Percentiles rank a stretch among this genome's conserved stretches.
Conservation (phyloP, 2,797 vertebrate species). For the Calcarius lapponicus region DNA sequence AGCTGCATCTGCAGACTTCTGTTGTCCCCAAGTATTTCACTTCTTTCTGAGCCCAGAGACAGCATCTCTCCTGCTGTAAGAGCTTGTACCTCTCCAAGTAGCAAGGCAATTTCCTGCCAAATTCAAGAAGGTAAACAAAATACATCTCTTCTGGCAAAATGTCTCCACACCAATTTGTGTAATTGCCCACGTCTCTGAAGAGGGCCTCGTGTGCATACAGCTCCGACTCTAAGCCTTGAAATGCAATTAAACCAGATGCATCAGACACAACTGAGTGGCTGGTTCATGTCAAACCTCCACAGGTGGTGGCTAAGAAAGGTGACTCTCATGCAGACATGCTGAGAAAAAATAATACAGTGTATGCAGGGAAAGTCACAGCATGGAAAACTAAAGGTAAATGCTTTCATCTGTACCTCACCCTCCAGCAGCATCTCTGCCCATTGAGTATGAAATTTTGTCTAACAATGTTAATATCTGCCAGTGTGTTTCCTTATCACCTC, state of each 20-base stretch:
- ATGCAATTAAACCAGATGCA: conserved; percentile 64
- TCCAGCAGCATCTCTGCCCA: not conserved
- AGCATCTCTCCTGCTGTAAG: not conserved
- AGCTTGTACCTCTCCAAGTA: not conserved
- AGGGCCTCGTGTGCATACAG: conserved; percentile 64
- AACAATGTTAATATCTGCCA: not conserved
- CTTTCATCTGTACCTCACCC: not conserved
- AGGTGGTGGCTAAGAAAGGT: not conserved
- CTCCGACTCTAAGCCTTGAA: conserved; percentile 62
- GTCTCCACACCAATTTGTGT: conserved; percentile 67
- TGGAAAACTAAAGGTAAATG: not conserved
- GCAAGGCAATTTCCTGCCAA: conserved; percentile 59
- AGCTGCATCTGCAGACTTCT: not conserved
- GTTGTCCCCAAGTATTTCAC: not conserved
- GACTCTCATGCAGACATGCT: not conserved
- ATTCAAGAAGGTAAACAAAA: conserved; percentile 71
- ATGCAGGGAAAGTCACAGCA: not conserved
- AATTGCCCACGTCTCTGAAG: conserved; percentile 70
- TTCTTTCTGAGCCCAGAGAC: not conserved
- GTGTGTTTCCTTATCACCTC: not conserved
- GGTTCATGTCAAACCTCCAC: conserved; percentile 34
- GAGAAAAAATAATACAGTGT: not conserved
- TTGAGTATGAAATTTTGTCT: not conserved
- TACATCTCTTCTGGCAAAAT: conserved; percentile 63
- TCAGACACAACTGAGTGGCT: conserved; percentile 50